Conservation (phyloP, 2,113 vertebrate species). For the Colinus virginianus region DNA sequence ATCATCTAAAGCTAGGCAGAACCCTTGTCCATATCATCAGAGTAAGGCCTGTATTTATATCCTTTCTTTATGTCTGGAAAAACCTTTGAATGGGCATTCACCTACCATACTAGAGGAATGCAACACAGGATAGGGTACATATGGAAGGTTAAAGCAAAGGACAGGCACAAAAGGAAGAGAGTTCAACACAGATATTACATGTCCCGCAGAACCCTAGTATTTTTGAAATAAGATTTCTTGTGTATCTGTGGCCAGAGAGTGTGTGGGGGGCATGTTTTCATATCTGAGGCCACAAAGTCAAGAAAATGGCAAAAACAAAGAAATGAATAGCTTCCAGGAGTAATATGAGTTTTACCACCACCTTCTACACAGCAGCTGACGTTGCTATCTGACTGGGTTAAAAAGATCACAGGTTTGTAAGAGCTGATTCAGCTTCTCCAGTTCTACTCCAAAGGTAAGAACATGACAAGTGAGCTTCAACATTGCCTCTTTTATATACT, state of each 20-base stretch:
- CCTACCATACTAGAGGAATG: neutral
- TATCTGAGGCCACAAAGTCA: conserved; percentile 10
- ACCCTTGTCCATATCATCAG: neutral
- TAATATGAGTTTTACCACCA: neutral
- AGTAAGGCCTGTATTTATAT: neutral
- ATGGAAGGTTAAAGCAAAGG: neutral
- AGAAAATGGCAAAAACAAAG: neutral
- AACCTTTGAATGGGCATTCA: neutral
- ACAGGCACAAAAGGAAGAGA: neutral
- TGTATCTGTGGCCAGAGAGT: neutral
- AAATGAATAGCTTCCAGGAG: neutral
- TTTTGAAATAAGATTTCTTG: neutral
- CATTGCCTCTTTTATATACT: neutral
- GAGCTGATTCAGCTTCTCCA: neutral
- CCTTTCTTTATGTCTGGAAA: neutral
- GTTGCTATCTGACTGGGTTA: neutral
- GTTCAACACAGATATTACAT: neutral
- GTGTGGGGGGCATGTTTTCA: neutral
- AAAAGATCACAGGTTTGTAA: neutral
- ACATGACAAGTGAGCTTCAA: neutral
- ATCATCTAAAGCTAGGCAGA: neutral
- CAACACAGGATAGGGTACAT: neutral
- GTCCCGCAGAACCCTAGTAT: neutral
- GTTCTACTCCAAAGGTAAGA: neutral
- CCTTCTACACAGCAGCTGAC: neutral